phyloP scores from a whole-genome alignment of 2,113 vertebrate genomes.

The Canis aureus region DNA sequence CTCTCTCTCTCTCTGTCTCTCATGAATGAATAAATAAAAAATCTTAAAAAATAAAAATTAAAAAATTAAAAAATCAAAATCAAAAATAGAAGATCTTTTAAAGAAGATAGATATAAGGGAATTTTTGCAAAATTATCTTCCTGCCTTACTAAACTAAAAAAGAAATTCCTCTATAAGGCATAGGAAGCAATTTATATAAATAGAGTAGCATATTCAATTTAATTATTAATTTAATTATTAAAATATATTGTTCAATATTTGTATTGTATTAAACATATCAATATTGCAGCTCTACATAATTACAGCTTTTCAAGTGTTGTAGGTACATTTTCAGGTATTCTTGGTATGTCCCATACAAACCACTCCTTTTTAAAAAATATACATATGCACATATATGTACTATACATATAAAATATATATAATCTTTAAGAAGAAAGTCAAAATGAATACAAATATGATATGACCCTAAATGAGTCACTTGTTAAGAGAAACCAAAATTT shows the following conservation, averaged over 20 bases:
- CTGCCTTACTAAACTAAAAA: not conserved
- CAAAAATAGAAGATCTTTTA: not conserved
- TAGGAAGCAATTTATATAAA: not conserved
- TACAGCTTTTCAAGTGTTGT: not conserved
- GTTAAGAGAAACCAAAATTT: not conserved
- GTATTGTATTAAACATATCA: not conserved
- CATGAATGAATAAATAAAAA: no score
- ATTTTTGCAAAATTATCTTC: constrained; percentile 17
- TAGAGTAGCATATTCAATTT: not conserved
- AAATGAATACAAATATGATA: not conserved
- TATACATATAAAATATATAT: not conserved
- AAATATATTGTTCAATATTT: not conserved
- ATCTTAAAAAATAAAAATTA: no score
- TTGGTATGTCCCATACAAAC: not conserved
- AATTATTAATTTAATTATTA: constrained; percentile 27
- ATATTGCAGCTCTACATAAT: not conserved
- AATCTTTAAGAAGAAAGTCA: not conserved
- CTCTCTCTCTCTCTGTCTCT: no score
- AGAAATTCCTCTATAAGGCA: not conserved
- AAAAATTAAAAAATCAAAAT: not conserved
- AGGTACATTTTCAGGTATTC: not conserved
- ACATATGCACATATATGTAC: not conserved
- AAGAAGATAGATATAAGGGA: not conserved
- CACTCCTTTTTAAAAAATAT: not conserved
- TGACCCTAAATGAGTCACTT: not conserved